Evolutionary conservation across 2,888 invertebrate genomes (phyloP).

Genomic region (Griposia aprilina): DNA sequence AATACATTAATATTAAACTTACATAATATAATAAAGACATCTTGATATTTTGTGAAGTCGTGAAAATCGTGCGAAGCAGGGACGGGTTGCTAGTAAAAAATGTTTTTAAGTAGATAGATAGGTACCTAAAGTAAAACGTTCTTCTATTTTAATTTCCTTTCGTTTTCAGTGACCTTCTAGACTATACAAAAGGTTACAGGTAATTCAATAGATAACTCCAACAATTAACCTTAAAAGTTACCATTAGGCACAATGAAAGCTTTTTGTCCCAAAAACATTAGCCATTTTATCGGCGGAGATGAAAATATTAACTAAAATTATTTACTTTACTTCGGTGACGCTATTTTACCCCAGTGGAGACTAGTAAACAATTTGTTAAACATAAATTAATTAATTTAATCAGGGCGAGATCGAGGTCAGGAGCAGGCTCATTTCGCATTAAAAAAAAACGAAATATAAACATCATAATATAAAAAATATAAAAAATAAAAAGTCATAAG

Average conservation of each 20-base stretch:
- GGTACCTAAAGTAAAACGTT: neutral
- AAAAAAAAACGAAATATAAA: too few species aligned
- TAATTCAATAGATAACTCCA: slow-evolving; percentile 60
- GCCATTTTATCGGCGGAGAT: slow-evolving; percentile 51
- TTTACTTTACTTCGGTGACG: slow-evolving; percentile 23
- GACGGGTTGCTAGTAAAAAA: neutral
- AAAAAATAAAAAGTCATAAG: too few species aligned
- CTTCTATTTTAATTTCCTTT: slow-evolving; percentile 30
- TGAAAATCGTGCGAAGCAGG: neutral
- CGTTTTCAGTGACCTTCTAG: slow-evolving; percentile 42
- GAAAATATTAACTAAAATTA: slow-evolving; percentile 55
- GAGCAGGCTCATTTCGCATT: too few species aligned
- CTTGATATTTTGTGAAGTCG: neutral
- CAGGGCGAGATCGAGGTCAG: neutral
- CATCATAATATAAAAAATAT: too few species aligned
- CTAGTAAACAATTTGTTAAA: slow-evolving; percentile 3
- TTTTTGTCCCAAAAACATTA: slow-evolving; percentile 60
- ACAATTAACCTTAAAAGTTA: slow-evolving; percentile 62
- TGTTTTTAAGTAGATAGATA: slow-evolving; percentile 16
- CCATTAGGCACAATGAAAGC: slow-evolving; percentile 63
- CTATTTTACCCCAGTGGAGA: slow-evolving; percentile 9
- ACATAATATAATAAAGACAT: neutral
- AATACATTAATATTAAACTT: neutral
- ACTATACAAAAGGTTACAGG: slow-evolving; percentile 56
- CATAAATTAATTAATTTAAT: neutral